phyloP scores from a whole-genome alignment of 1,140 invertebrate genomes.

The Drosophila suzukii region DNA sequence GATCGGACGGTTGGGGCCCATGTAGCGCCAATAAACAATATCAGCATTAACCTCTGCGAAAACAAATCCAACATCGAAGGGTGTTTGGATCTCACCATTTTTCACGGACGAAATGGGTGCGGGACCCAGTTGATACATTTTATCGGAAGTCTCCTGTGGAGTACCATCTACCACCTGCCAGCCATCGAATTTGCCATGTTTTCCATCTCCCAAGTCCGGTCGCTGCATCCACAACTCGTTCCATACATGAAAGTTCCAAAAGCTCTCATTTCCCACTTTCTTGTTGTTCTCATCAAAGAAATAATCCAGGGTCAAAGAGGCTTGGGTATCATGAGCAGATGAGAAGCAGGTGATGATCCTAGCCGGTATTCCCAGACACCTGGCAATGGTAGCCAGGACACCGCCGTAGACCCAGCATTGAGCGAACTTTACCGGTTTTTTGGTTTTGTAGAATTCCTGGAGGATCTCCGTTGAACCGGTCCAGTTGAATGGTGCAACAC shows the following conservation, averaged over 20 bases:
- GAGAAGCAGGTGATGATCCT: conserved; percentile 94
- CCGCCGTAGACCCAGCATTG: conserved; percentile 98
- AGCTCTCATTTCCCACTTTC: conserved; percentile 91
- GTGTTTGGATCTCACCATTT: conserved; percentile 91
- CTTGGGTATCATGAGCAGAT: conserved; percentile 96
- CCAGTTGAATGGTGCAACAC: conserved; percentile 94
- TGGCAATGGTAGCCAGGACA: conserved; percentile 94
- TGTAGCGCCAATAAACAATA: conserved; percentile 93
- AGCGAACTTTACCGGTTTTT: conserved; percentile 95
- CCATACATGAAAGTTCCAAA: conserved; percentile 99
- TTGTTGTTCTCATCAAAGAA: conserved; percentile 93
- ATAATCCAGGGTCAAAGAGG: conserved; percentile 95
- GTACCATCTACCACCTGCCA: conserved; percentile 98
- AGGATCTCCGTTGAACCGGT: conserved; percentile 93
- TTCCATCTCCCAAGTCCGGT: conserved; percentile 90
- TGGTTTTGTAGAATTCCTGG: conserved; percentile 93
- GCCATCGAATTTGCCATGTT: conserved; percentile 88
- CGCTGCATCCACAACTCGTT: conserved; percentile 97
- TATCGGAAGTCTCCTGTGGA: conserved; percentile 94
- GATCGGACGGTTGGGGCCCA: conserved; percentile 91
- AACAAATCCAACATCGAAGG: conserved; percentile 93
- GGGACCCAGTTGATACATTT: conserved; percentile 93
- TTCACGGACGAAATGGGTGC: conserved; percentile 92
- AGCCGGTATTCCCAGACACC: conserved; percentile 94
- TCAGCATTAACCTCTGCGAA: conserved; percentile 96